Percentiles rank a stretch among this genome's conserved stretches.
These are phyloP conservation scores for Drosophila navojoa DNA, from an alignment of 1,140 invertebrate species.

Conservation along the genomic window DNA sequence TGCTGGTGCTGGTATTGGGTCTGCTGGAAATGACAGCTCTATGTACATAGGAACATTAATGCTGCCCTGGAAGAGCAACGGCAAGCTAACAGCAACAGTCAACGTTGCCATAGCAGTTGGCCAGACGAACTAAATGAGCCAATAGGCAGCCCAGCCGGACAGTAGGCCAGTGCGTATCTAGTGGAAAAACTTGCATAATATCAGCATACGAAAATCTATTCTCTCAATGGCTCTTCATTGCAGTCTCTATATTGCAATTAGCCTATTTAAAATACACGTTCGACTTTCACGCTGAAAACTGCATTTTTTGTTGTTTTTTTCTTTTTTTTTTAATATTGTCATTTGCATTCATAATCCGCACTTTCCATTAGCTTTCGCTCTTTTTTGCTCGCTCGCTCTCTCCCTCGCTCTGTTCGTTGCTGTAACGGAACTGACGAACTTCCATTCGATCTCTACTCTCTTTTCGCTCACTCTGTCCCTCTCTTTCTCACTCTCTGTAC, in stretches of 20 bases:
- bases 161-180: background rate
- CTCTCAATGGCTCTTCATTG: no score
- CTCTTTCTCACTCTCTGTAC: background rate
- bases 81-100: slow-evolving; percentile 19
- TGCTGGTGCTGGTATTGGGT: background rate
- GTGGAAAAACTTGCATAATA: background rate
- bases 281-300: background rate
- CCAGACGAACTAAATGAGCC: slow-evolving; percentile 57
- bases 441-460: background rate
- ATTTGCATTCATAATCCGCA: slow-evolving; percentile 1
- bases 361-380: slow-evolving; percentile 2
- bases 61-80: slow-evolving; percentile 37
- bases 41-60: slow-evolving; percentile 76
- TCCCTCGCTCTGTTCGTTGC: background rate
- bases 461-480: background rate
- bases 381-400: background rate
- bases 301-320: background rate
- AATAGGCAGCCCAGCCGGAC: slow-evolving; percentile 8
- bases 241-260: background rate
- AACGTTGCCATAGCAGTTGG: slow-evolving; percentile 32
- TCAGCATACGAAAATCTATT: no score
- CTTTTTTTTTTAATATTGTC: background rate
- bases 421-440: background rate
- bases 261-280: background rate
- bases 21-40: slow-evolving; percentile 68